A percentile compares a stretch with the other conserved stretches of the same genome.
These are phyloP conservation scores for Cherax destructor DNA, from an alignment of 1,140 invertebrate genomes.

Conservation along the genomic window DNA sequence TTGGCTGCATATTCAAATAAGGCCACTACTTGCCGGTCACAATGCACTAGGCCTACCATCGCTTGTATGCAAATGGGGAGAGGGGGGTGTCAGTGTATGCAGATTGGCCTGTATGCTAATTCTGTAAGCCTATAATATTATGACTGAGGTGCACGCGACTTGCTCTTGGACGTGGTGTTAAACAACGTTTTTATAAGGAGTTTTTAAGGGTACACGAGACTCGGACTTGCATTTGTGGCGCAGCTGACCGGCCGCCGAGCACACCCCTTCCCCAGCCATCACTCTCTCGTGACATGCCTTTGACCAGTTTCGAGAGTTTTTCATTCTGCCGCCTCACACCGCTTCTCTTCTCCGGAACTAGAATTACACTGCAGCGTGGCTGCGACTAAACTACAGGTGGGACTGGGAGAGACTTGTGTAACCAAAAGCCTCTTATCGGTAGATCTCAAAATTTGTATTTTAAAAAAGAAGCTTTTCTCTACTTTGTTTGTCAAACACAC, in stretches of 20 bases:
- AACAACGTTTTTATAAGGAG: constrained; percentile 22
- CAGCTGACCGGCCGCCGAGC: background rate
- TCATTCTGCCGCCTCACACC: background rate
- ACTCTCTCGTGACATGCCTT: no score
- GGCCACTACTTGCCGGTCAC: constrained; percentile 14
- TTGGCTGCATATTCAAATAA: constrained; percentile 67
- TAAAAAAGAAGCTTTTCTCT: background rate
- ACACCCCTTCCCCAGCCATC: background rate
- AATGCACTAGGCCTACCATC: constrained; percentile 68
- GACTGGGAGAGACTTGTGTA: no score
- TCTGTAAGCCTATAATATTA: constrained; percentile 69
- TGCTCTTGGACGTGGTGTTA: constrained; percentile 12
- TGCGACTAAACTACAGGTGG: background rate
- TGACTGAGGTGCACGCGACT: constrained; percentile 64
- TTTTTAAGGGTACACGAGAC: constrained; percentile 10
- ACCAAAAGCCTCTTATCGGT: constrained; percentile 1
- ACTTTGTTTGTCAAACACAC: no score
- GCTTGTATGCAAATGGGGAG: constrained; percentile 67
- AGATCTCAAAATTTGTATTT: background rate
- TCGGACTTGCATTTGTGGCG: background rate
- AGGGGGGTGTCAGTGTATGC: constrained; percentile 54
- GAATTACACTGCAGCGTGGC: background rate
- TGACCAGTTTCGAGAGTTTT: no score
- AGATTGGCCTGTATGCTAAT: constrained; percentile 65
- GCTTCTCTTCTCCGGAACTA: background rate